These are phyloP conservation scores for Eumerus sabulonum DNA, from an alignment of 2,888 invertebrate species.

Conservation along the genomic window DNA sequence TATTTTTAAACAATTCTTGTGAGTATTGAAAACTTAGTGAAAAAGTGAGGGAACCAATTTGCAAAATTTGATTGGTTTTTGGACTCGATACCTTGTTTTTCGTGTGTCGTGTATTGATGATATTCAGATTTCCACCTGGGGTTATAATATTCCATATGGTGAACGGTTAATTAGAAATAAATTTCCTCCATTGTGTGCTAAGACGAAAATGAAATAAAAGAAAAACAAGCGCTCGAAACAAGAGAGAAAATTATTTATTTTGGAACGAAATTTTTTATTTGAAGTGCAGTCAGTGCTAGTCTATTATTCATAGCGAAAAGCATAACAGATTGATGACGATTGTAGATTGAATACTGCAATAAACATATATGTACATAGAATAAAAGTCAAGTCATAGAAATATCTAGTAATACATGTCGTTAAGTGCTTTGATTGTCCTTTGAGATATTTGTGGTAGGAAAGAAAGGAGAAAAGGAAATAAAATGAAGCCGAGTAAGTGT, in stretches of 20 bases:
- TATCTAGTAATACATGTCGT: too few species aligned
- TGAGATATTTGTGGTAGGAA: conserved; percentile 37
- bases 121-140: conserved; percentile 11
- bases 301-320: conserved; percentile 22
- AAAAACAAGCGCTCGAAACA: too few species aligned
- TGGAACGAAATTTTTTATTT: conserved; percentile 18
- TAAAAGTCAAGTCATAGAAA: too few species aligned
- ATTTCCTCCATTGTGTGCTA: too few species aligned
- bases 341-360: too few species aligned
- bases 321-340: conserved; percentile 9
- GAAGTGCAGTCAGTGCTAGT: neutral
- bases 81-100: conserved; percentile 13
- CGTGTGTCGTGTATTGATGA: conserved; percentile 35
- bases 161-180: conserved; percentile 47
- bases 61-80: neutral
- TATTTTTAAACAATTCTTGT: conserved; percentile 45
- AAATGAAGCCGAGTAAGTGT: conserved; percentile 41
- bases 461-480: conserved; percentile 3
- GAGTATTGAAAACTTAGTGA: conserved; percentile 18
- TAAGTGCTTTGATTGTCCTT: conserved; percentile 45
- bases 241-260: conserved; percentile 43
- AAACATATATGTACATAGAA: too few species aligned
- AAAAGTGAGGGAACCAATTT: conserved; percentile 5
- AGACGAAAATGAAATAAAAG: too few species aligned
- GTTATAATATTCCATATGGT: conserved; percentile 46